Conservation (phyloP, 2,113 vertebrate species). For the Mormyrus iriodes region DNA sequence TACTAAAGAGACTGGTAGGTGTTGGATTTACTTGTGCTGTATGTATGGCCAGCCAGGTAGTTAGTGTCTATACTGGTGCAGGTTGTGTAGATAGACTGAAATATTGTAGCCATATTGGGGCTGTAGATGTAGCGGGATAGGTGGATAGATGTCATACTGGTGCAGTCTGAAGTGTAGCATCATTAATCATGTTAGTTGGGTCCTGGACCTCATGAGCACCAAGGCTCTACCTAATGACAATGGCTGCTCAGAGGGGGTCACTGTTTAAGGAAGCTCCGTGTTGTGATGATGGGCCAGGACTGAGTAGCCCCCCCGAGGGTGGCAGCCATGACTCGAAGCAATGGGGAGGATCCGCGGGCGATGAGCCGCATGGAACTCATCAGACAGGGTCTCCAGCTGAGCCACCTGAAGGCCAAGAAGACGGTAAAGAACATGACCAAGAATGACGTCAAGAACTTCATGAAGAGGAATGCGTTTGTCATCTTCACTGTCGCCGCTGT, state of each 20-base stretch:
- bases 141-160: not conserved
- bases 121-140: not conserved
- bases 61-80: not conserved
- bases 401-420: conserved; percentile 73
- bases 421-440: conserved; percentile 77
- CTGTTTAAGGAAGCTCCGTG: not conserved
- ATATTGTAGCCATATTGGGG: not conserved
- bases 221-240: not conserved
- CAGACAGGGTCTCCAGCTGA: conserved; percentile 72
- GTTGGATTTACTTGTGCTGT: not conserved
- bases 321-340: conserved; percentile 74
- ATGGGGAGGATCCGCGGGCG: conserved; percentile 68
- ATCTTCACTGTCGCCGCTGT: conserved; percentile 85
- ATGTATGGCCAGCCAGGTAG: not conserved
- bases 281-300: not conserved
- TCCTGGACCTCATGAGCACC: not conserved
- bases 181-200: not conserved
- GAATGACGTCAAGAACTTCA: conserved; percentile 75
- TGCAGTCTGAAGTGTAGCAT: not conserved
- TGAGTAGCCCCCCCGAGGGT: not conserved
- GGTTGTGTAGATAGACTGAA: not conserved
- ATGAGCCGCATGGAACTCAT: conserved; percentile 73
- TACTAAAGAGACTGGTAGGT: not conserved
- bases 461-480: conserved; percentile 85
- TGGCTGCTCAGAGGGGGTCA: not conserved